phyloP scores from a whole-genome alignment of 2,113 vertebrate genomes.

The Silurus glanis region DNA sequence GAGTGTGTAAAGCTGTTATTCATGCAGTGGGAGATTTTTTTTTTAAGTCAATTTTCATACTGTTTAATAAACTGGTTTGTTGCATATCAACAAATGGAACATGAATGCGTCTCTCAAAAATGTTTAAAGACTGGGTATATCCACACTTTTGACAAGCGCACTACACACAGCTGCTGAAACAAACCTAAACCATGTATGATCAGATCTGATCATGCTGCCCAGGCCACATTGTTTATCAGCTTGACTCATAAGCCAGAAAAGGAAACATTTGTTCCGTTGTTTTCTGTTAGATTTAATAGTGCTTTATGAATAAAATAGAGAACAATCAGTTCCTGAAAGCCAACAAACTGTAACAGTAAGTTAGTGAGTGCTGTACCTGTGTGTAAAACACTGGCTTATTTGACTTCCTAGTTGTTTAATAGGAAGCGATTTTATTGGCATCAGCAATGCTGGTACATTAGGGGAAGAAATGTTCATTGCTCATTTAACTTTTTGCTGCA shows the following conservation, averaged over 20 bases:
- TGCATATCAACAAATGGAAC: too few relatives aligned
- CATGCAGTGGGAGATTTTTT: too few relatives aligned
- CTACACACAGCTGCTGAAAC: not conserved
- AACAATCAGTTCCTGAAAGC: conserved; percentile 29
- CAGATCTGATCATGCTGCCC: not conserved
- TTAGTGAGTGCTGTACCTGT: not conserved
- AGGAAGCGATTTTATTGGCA: not conserved
- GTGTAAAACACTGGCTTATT: not conserved
- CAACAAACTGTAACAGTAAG: not conserved
- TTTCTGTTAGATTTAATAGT: not conserved
- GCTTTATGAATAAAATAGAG: not conserved
- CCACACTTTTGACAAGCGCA: too few relatives aligned
- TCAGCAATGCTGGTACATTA: not conserved
- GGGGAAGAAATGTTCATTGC: not conserved
- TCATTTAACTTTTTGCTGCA: not conserved
- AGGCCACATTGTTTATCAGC: not conserved
- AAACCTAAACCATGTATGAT: not conserved
- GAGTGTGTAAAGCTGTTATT: too few relatives aligned
- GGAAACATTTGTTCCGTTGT: not conserved
- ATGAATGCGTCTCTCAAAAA: too few relatives aligned
- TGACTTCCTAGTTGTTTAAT: not conserved
- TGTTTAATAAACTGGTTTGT: too few relatives aligned
- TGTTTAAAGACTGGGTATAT: too few relatives aligned
- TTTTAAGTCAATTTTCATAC: too few relatives aligned
- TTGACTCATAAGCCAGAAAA: too few relatives aligned